phyloP scores from a whole-genome alignment of 2,113 vertebrate genomes.

The Nycticebus coucang region DNA sequence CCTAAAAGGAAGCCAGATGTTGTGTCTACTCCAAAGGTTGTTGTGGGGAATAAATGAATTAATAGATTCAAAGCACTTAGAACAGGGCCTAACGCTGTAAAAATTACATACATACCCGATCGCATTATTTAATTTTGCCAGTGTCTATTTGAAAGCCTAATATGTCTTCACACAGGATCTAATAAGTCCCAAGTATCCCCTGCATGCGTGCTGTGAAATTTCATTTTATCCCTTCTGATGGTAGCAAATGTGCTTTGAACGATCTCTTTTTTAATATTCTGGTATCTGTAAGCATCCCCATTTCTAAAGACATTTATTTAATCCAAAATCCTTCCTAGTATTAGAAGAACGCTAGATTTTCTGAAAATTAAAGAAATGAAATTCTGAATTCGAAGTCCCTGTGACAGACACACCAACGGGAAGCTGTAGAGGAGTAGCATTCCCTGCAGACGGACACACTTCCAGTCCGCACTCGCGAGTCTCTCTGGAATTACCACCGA shows the following conservation, averaged over 20 bases:
- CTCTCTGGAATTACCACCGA: neutral
- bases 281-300: neutral
- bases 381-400: neutral
- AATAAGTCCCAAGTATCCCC: neutral
- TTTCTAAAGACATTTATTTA: neutral
- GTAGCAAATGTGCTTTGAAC: neutral
- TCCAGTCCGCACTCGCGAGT: neutral
- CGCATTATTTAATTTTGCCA: neutral
- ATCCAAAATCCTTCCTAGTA: neutral
- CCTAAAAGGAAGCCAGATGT: neutral
- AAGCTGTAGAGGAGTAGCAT: neutral
- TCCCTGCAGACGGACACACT: neutral
- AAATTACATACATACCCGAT: neutral
- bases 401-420: accelerated
- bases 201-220: neutral
- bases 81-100: neutral
- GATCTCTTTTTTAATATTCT: neutral
- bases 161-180: neutral
- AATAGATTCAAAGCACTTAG: neutral
- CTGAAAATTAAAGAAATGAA: neutral
- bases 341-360: neutral
- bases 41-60: neutral
- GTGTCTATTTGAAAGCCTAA: neutral
- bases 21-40: neutral
- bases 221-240: neutral